Percentiles rank a stretch among this genome's conserved stretches.
Evolutionary conservation across 2,797 vertebrate species (phyloP).

Genomic region (Tokudaia muenninki): DNA sequence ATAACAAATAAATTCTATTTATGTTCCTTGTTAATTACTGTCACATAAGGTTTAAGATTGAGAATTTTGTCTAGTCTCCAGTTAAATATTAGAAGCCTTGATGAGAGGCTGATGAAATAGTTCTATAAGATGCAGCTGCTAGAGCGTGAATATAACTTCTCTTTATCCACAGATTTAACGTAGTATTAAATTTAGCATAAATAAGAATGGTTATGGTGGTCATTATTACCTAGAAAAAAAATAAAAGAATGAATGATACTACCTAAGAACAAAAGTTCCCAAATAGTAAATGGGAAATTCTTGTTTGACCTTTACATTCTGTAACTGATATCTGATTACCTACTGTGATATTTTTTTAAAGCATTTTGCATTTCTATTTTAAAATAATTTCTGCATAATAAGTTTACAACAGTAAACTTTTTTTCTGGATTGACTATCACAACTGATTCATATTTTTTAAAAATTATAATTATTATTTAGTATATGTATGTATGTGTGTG

Average conservation of each 20-base stretch:
- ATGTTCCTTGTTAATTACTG: neutral
- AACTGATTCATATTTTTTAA: neutral
- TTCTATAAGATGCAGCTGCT: neutral
- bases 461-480: neutral
- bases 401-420: neutral
- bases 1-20: neutral
- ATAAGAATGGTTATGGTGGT: neutral
- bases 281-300: neutral
- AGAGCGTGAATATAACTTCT: neutral
- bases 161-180: neutral
- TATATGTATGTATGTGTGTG: neutral
- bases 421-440: neutral
- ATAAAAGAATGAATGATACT: neutral
- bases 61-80: constrained; percentile 12
- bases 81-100: constrained; percentile 19
- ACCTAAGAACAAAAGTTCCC: neutral
- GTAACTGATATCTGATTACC: neutral
- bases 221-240: constrained; percentile 1
- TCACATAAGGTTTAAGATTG: neutral
- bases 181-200: constrained; percentile 11
- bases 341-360: neutral
- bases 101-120: neutral
- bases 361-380: neutral
- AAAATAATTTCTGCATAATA: neutral
- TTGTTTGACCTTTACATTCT: neutral